phyloP scores from a whole-genome alignment of 2,888 invertebrate genomes.

The Trichacis sp. region DNA sequence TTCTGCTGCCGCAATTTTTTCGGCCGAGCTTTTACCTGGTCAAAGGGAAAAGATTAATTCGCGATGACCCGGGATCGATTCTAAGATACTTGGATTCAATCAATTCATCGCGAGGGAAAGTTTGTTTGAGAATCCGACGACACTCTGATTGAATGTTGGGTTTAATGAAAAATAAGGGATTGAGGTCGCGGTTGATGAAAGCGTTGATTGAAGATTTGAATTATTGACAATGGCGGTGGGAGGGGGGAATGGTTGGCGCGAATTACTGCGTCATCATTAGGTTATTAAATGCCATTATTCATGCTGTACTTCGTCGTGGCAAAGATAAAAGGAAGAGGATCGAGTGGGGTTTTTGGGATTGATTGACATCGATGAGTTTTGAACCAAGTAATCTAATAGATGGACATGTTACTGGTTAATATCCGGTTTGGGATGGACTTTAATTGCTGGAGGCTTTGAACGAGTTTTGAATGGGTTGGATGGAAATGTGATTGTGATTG shows the following conservation, averaged over 20 bases:
- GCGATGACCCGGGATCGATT: neutral
- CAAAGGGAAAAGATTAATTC: neutral
- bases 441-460: neutral
- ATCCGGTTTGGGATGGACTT: slow-evolving; percentile 61
- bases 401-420: slow-evolving; percentile 55
- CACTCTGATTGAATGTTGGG: neutral
- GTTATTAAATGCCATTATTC: slow-evolving; percentile 69
- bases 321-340: slow-evolving; percentile 58
- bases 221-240: neutral
- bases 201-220: slow-evolving; percentile 40
- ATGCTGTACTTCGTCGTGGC: slow-evolving; percentile 63
- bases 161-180: neutral
- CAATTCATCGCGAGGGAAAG: neutral
- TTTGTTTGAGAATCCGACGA: neutral
- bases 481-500: too few relatives aligned
- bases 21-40: neutral
- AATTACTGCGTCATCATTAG: slow-evolving; percentile 67
- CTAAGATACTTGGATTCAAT: neutral
- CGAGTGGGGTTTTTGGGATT: slow-evolving; percentile 55
- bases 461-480: too few relatives aligned
- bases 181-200: neutral
- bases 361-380: slow-evolving; percentile 47
- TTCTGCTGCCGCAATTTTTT: slow-evolving; percentile 12
- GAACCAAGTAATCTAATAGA: slow-evolving; percentile 56
- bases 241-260: neutral